Percentiles rank a stretch among this genome's conserved stretches.
Conservation (phyloP, 2,888 invertebrate genomes). For the Galerucella nymphaeae region DNA sequence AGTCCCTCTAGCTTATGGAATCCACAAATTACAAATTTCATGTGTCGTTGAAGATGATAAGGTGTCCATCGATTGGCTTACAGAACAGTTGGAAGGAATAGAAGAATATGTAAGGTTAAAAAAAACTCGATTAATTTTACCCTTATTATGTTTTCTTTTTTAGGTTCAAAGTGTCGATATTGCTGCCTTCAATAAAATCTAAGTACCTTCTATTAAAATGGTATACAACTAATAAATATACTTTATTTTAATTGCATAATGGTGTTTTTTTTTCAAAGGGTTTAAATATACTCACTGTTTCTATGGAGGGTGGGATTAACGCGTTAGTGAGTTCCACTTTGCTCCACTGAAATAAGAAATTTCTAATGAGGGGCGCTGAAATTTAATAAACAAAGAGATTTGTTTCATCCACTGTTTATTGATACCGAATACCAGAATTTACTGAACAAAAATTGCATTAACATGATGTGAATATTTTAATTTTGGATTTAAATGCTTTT, state of each 20-base stretch:
- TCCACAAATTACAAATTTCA: constrained; percentile 90
- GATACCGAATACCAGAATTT: neutral
- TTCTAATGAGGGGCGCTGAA: too few species aligned
- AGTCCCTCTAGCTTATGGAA: constrained; percentile 92
- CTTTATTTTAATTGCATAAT: neutral
- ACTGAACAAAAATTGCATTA: neutral
- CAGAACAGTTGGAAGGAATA: constrained; percentile 84
- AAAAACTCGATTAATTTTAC: neutral
- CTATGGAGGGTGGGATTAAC: too few species aligned
- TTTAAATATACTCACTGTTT: too few species aligned
- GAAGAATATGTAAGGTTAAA: constrained; percentile 79
- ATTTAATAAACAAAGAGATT: neutral
- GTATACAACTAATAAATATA: constrained; percentile 1
- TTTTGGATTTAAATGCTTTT: too few species aligned
- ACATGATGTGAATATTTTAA: too few species aligned
- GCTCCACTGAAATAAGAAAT: too few species aligned
- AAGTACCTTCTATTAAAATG: constrained; percentile 50
- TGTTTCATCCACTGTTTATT: neutral
- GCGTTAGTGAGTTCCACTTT: too few species aligned
- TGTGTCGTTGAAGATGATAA: constrained; percentile 97
- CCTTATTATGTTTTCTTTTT: constrained; percentile 56
- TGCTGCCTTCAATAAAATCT: constrained; percentile 95
- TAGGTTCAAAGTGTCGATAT: constrained; percentile 92
- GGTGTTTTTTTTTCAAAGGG: neutral
- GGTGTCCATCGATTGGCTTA: constrained; percentile 88